Evolutionary conservation across 2,797 vertebrate species (phyloP), one percentile per base, ranked within the genome.

Genomic region (Ctenosaura bakeri): DNA sequence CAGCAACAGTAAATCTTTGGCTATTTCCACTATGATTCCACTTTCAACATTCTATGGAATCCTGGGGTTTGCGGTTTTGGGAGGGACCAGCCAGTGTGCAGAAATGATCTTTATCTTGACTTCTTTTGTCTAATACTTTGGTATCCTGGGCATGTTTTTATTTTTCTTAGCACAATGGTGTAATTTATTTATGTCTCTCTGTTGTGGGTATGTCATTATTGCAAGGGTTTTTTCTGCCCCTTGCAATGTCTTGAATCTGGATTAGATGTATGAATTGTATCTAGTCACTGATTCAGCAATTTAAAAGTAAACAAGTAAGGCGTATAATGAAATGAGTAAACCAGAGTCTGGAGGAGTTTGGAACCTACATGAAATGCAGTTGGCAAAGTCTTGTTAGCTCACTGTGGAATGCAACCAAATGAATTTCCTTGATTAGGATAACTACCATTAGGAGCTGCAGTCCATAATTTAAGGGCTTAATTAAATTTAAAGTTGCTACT

Each of bases 401-500:
- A 78, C 18, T 69, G 80, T 77, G 59, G 81, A 90, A 77, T 90
- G 71, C 59, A 83, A 90, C 80, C 90, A 83, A 83, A 87, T 87
- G 79, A 83, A 87, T 90, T 90, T 87, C 20, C 62, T 87, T 77
- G 73, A 90, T 87, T 77, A 83, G 80, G 80, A 42, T 87, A 90
- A 83, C 54, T 83, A 82, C 78, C 85, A 83, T 90, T 83, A 90
- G 59, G 80, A 90, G 32, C 85, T 83, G 80, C 59, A 76, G 73
- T 62, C n/a, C 79, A 83, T 87, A 87, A 90, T 90, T 87, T 78
- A 90, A 87, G 71, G 10, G 24, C 87, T 83, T 90, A 90, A 90
- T 90, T 90, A 90, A 87, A 87, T 90, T 46, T 69, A 64, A 90
- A 81, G 85, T 87, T 90, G 80, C 85, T 90, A 54, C 71, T 69